These are phyloP conservation scores for Tenebrosternarchus preto DNA, from an alignment of 2,113 vertebrate genomes.

Conservation along the genomic window DNA sequence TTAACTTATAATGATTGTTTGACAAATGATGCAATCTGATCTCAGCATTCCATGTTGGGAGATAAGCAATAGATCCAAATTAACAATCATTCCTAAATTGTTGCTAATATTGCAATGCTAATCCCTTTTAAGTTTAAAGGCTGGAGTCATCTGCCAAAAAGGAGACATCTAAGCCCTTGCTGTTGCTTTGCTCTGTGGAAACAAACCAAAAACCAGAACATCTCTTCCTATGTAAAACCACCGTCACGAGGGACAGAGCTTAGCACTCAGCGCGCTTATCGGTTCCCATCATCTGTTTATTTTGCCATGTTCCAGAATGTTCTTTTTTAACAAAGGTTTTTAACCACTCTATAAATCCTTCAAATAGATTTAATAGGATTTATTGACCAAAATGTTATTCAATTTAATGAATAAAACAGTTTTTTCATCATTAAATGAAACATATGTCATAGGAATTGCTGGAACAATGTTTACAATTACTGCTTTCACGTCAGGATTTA, in stretches of 20 bases:
- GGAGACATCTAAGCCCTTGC: slow-evolving; percentile 35
- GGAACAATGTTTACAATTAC: neutral
- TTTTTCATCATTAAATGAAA: neutral
- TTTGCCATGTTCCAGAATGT: neutral
- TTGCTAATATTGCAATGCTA: slow-evolving; percentile 26
- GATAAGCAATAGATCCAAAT: slow-evolving; percentile 7
- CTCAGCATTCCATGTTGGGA: slow-evolving; percentile 3
- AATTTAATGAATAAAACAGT: neutral
- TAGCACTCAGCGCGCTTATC: too few relatives aligned
- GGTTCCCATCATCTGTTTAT: neutral
- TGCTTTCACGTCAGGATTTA: neutral
- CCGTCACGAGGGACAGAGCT: slow-evolving; percentile 20
- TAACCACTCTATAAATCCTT: too few relatives aligned
- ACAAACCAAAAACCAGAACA: slow-evolving; percentile 14
- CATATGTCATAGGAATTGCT: neutral
- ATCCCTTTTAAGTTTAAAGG: too few relatives aligned
- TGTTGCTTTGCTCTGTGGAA: slow-evolving; percentile 20
- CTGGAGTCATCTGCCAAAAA: too few relatives aligned
- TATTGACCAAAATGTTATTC: neutral
- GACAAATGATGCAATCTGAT: neutral
- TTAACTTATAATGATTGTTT: neutral
- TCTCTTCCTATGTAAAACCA: slow-evolving; percentile 29
- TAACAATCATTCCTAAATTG: slow-evolving; percentile 38
- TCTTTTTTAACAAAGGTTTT: neutral
- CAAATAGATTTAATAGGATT: neutral